Conservation (phyloP, 2,113 vertebrate genomes). For the Antidorcas marsupialis region DNA sequence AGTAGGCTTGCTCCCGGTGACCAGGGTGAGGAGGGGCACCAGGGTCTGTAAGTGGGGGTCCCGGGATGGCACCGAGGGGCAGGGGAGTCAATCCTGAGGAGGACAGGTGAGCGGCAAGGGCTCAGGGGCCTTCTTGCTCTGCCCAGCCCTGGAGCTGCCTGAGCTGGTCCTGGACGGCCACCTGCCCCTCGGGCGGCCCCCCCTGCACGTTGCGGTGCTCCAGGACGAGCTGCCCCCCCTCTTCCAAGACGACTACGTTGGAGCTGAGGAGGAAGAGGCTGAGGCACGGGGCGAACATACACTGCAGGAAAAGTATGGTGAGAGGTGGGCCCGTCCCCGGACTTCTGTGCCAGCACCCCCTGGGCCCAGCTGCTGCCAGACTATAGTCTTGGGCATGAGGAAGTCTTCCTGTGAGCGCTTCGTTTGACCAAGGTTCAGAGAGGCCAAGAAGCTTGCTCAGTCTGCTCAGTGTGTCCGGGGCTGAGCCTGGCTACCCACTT, state of each 20-base stretch:
- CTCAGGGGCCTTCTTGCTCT: background rate
- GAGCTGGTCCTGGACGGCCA: slow-evolving; percentile 80
- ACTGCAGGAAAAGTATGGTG: slow-evolving; percentile 90
- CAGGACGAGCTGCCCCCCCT: slow-evolving; percentile 81
- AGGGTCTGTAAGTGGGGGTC: background rate
- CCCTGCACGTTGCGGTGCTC: slow-evolving; percentile 85
- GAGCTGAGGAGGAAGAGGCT: slow-evolving; percentile 87
- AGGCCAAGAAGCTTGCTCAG: fast-evolving
- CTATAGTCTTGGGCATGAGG: fast-evolving
- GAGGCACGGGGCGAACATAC: slow-evolving; percentile 91
- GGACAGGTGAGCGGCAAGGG: fast-evolving
- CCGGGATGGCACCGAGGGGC: background rate
- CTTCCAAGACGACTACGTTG: slow-evolving; percentile 79
- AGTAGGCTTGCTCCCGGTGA: background rate
- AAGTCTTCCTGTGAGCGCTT: fast-evolving
- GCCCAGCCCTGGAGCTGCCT: slow-evolving; percentile 79
- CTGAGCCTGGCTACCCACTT: background rate
- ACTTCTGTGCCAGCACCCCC: background rate
- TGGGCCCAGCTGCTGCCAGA: fast-evolving
- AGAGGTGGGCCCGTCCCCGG: background rate
- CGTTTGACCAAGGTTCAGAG: background rate
- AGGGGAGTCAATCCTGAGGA: fast-evolving
- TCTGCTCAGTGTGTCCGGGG: fast-evolving
- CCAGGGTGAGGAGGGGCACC: too few relatives aligned
- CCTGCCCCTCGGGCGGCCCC: slow-evolving; percentile 70